Conservation (phyloP, 2,113 vertebrate genomes). For the Oxyruncus cristatus region DNA sequence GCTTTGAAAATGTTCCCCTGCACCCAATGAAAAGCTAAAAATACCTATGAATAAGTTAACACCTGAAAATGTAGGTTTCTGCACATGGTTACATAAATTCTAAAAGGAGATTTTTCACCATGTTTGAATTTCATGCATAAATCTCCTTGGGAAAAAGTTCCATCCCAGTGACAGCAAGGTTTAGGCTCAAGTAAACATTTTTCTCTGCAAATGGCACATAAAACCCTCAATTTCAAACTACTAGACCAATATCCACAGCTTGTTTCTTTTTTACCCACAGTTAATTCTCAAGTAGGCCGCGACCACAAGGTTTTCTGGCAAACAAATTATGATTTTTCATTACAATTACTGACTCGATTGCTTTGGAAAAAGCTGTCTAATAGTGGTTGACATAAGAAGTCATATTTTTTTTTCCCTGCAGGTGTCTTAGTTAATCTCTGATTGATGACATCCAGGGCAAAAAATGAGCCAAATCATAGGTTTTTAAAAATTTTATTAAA, state of each 20-base stretch:
- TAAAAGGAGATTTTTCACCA: not conserved
- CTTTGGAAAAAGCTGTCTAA: not conserved
- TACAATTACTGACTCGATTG: not conserved
- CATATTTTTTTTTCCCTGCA: not conserved
- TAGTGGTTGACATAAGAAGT: not conserved
- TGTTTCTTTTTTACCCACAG: not conserved
- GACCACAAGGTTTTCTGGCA: not conserved
- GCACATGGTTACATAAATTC: not conserved
- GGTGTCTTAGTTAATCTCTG: not conserved
- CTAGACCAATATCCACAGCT: not conserved
- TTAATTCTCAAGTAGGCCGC: not conserved
- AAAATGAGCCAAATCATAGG: not conserved
- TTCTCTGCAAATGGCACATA: not conserved
- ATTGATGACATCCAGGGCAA: not conserved
- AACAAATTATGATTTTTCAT: not conserved
- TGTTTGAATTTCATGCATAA: constrained; percentile 42
- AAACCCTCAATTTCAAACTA: not conserved
- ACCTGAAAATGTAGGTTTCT: constrained; percentile 17
- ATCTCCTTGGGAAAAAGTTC: constrained; percentile 8
- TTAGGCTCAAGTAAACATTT: constrained; percentile 1
- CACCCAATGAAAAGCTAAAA: not conserved
- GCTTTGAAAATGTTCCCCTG: not conserved
- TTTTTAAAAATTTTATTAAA: not conserved
- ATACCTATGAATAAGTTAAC: not conserved
- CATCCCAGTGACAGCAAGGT: not conserved